Evolutionary conservation across 2,888 invertebrate genomes (phyloP), one percentile per base, ranked within the genome.

Genomic region (Tachina lurida): DNA sequence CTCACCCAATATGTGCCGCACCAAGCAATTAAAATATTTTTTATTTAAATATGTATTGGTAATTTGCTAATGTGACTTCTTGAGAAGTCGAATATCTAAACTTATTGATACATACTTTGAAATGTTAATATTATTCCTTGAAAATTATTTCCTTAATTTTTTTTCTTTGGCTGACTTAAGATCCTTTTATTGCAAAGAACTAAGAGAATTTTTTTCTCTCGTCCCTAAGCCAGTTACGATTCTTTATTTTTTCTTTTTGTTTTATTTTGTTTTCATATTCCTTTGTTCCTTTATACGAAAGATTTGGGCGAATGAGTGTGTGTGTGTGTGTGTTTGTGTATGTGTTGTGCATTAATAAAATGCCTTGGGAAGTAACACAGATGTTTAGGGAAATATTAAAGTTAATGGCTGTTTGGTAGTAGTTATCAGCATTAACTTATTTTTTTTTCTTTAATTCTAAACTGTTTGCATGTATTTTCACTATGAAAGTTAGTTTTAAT

Each of bases 351-450:
- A 54, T 54, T 75, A 81, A 81, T 81, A 54, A 12, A 17, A 39
- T 75, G 77, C 68, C 74, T 65, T 86, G 86, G 86, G 86, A 86
- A 83, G 83, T 83, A 83, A 80, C 83, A 83, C 86, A 86, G 83
- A 83, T 86, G 86, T 83, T 83, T 80, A 68, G 86, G 86, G 76
- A 80, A 86, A 83, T 83, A 86, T 86, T 86, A 87, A 84, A 84
- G 85, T 86, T 86, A 84, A 84, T 81, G 80, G 80, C 62, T 79
- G 86, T 83, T 86, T 62, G 68, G 60, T 76, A 75, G 83, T 86
- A 84, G 86, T 84, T 86, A 75, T 73, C 76, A 76, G 41, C 81
- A 62, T 75, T 68, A 81, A 43, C 22, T 31, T 54, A 63, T 75
- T 43, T 49, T 68, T 52, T 60, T 43, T 49, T 9, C 52, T 71